Evolutionary conservation across 1,140 invertebrate species (phyloP), one percentile per base, ranked within the genome.

Genomic region (Vollenhovia emeryi): DNA sequence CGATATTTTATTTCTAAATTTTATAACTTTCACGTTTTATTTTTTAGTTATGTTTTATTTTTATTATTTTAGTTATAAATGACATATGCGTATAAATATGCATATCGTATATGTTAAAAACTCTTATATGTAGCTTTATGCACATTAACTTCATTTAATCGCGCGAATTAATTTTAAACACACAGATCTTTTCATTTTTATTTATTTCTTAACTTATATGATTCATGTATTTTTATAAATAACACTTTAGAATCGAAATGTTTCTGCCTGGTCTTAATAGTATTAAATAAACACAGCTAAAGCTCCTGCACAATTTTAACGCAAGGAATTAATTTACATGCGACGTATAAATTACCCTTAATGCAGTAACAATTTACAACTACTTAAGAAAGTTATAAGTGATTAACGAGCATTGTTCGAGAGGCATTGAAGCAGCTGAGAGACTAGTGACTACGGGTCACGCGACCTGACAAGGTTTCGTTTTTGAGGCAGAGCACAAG

Each of bases 321-420:
- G 24, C n/a, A 21, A 27, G 11, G 3, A 36, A 7, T 57, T 57
- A 71, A 45, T 27, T 80, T 55, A 80, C 24, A 80, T 15, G 33
- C 50, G 13, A 30, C 50, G 24, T 55, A 80, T 55, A 21, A 71
- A 80, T 80, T 80, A 80, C 3, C 21, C 3, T 80, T 78, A 55
- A 80, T 43, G 50, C 64, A 48, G 43, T 30, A 43, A 80, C 48
- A 80, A 71, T 71, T 69, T 82, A 27, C 50, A 59, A 57, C 36
- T 73, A 57, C 66, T 82, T 45, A 71, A 55, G 33, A 66, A 69
- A 55, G 36, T 73, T 71, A 45, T 43, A 71, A 24, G 27, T 71
- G 66, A 73, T 82, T 82, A 82, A 71, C 40, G 75, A 64, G 59
- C 18, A 57, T 30, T 57, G 36, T 82, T 59, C 33, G 13, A 55